Conservation (phyloP, 2,797 vertebrate genomes). For the Podargus strigoides region DNA sequence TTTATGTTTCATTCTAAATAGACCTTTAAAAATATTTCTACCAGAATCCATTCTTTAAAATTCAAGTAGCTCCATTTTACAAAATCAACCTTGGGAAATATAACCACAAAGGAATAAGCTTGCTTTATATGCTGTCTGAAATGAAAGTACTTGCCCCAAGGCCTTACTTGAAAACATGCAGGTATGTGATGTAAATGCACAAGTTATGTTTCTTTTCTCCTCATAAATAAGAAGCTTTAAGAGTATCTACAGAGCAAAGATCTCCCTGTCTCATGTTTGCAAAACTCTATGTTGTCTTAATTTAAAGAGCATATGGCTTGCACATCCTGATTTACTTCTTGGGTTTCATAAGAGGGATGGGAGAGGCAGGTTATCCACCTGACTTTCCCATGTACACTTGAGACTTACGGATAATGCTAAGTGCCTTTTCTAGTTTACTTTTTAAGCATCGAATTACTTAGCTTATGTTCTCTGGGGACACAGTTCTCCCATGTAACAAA, state of each 20-base stretch:
- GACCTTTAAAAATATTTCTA: neutral
- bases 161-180: neutral
- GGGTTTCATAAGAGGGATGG: neutral
- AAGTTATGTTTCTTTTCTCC: neutral
- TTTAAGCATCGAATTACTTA: neutral
- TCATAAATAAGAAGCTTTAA: constrained; percentile 14
- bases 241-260: neutral
- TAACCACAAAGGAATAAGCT: neutral
- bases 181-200: constrained; percentile 2
- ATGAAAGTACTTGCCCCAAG: neutral
- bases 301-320: neutral
- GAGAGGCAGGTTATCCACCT: neutral
- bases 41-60: neutral
- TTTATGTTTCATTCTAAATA: neutral
- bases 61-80: neutral
- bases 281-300: neutral
- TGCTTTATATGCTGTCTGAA: neutral
- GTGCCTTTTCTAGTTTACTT: neutral
- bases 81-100: neutral
- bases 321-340: neutral
- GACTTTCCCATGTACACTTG: neutral
- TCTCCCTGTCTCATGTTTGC: neutral
- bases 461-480: neutral
- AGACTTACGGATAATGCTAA: neutral
- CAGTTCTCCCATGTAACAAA: neutral